These are phyloP conservation scores for Papilio elwesi DNA, from an alignment of 2,888 invertebrate genomes.

Conservation along the genomic window DNA sequence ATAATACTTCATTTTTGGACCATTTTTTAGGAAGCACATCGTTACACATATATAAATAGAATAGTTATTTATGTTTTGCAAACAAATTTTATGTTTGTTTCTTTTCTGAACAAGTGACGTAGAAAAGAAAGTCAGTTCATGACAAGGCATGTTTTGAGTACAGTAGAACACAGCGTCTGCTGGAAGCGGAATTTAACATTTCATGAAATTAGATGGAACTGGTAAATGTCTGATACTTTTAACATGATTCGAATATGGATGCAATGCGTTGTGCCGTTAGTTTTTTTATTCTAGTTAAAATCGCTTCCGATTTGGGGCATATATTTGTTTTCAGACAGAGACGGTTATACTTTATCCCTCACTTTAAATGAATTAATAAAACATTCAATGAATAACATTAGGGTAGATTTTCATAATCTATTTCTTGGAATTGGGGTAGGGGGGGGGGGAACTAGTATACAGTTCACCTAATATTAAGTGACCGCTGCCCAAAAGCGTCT, in stretches of 20 bases:
- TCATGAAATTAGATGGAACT: conserved; percentile 12
- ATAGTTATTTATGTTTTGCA: neutral
- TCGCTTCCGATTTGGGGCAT: no score
- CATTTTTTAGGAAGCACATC: no score
- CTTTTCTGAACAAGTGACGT: neutral
- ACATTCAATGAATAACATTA: no score
- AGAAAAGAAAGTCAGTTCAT: neutral
- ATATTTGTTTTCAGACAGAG: no score
- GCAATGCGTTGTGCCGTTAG: neutral
- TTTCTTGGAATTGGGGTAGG: no score
- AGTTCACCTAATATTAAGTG: no score
- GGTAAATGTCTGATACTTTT: neutral
- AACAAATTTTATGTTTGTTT: neutral
- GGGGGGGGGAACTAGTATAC: no score
- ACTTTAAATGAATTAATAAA: no score
- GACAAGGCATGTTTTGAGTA: conserved; percentile 13
- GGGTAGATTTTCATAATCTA: no score
- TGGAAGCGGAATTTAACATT: neutral
- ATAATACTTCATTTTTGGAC: no score
- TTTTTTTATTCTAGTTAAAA: neutral
- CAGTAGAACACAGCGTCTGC: neutral
- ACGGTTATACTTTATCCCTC: no score
- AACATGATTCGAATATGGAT: conserved; percentile 8
- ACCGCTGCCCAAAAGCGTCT: no score
- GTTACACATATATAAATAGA: neutral